Evolutionary conservation across 2,888 invertebrate species (phyloP).

Genomic region (Atrina japonica): DNA sequence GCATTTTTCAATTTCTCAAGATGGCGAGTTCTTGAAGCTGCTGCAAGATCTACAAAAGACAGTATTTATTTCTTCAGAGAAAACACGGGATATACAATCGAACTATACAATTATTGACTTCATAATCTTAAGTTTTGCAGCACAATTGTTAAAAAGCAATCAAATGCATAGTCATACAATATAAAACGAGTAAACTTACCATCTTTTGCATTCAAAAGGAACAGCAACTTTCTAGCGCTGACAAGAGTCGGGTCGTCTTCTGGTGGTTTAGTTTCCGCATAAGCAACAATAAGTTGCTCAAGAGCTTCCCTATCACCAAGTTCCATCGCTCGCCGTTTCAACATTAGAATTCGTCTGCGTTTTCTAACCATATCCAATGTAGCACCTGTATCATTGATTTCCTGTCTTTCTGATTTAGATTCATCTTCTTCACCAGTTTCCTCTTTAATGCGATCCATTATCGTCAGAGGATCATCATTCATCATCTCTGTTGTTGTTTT

Average conservation of each 20-base stretch:
- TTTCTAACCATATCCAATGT: conserved; percentile 26
- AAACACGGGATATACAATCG: too few relatives aligned
- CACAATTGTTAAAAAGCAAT: too few relatives aligned
- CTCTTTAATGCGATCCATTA: conserved; percentile 68
- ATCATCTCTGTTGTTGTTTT: conserved; percentile 67
- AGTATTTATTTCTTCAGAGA: too few relatives aligned
- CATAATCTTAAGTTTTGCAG: too few relatives aligned
- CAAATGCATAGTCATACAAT: too few relatives aligned
- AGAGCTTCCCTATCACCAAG: conserved; percentile 22
- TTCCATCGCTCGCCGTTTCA: conserved; percentile 23
- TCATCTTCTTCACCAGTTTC: conserved; percentile 47
- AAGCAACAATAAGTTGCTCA: conserved; percentile 21
- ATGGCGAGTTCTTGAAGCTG: conserved; percentile 57
- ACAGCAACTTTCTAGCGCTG: conserved; percentile 14
- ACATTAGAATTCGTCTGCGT: conserved; percentile 17
- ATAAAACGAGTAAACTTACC: not conserved
- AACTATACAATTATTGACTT: too few relatives aligned
- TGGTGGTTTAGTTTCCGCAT: conserved; percentile 20
- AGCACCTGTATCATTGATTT: conserved; percentile 17
- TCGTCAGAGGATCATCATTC: conserved; percentile 65
- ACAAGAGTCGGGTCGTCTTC: conserved; percentile 25
- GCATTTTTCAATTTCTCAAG: conserved; percentile 54
- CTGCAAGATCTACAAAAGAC: conserved; percentile 55
- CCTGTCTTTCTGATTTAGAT: conserved; percentile 8
- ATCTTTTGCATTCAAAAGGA: conserved; percentile 23